These are phyloP conservation scores for Choloepus didactylus DNA, from an alignment of 2,797 vertebrate species.

Conservation along the genomic window DNA sequence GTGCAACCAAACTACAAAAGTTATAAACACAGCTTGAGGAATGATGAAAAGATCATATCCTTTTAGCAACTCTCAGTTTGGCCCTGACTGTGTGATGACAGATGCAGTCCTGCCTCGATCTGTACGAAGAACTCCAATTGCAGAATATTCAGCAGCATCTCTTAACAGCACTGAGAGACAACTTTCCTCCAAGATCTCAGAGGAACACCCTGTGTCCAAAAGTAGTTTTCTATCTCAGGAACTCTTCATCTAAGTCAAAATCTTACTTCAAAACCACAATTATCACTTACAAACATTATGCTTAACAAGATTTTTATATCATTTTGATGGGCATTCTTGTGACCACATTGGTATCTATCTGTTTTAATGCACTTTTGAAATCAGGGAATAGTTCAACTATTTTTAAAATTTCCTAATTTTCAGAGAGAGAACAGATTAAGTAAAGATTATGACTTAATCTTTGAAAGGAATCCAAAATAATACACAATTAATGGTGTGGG, in stretches of 20 bases:
- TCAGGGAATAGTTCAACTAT: not conserved
- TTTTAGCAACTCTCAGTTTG: conserved; percentile 52
- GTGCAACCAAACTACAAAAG: conserved; percentile 60
- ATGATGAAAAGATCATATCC: conserved; percentile 72
- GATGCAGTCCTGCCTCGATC: not conserved
- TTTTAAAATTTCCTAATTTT: conserved; percentile 1
- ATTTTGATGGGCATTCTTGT: not conserved
- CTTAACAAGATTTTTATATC: not conserved
- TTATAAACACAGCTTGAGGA: conserved; percentile 62
- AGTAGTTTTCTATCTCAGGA: not conserved
- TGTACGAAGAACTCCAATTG: not conserved
- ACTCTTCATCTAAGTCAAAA: not conserved
- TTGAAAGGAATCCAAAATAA: conserved; percentile 44
- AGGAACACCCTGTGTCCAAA: not conserved
- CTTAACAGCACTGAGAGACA: not conserved
- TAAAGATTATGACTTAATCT: not conserved
- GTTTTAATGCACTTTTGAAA: not conserved
- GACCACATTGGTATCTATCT: not conserved
- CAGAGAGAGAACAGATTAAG: not conserved
- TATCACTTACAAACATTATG: not conserved
- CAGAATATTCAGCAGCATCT: not conserved
- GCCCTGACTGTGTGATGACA: not conserved
- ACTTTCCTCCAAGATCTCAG: not conserved
- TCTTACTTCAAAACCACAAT: not conserved
- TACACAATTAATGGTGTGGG: not conserved